A percentile compares a stretch with the other conserved stretches of the same genome.
phyloP scores from a whole-genome alignment of 1,140 invertebrate species.

The Atta cephalotes region DNA sequence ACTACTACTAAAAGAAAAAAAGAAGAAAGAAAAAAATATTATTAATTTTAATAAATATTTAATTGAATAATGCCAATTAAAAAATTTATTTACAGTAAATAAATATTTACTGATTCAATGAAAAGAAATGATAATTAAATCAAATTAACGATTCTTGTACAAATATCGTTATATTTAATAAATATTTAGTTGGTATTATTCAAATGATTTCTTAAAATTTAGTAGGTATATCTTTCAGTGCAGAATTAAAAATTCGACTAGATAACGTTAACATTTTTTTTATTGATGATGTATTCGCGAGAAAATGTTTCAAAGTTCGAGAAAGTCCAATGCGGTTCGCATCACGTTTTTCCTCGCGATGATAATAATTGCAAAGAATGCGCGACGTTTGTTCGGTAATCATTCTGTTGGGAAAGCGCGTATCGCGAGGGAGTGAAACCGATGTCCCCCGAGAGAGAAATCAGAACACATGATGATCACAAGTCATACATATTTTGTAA shows the following conservation, averaged over 20 bases:
- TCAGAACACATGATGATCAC: constrained; percentile 32
- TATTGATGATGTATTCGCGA: not conserved
- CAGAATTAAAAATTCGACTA: not conserved
- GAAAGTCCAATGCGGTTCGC: not conserved
- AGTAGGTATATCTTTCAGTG: too few relatives aligned
- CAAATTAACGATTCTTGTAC: too few relatives aligned
- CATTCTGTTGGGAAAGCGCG: constrained; percentile 37
- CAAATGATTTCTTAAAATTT: too few relatives aligned
- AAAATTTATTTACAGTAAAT: too few relatives aligned
- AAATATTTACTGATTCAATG: too few relatives aligned
- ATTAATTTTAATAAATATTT: too few relatives aligned
- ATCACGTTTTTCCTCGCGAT: not conserved
- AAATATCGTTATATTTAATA: too few relatives aligned
- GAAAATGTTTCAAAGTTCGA: not conserved
- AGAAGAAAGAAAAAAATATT: too few relatives aligned
- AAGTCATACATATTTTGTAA: constrained; percentile 20
- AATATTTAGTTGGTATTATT: too few relatives aligned
- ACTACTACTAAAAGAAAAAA: too few relatives aligned
- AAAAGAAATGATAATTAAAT: too few relatives aligned
- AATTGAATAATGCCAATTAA: too few relatives aligned
- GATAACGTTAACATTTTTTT: not conserved
- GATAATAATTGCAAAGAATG: constrained; percentile 15
- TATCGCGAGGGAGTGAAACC: constrained; percentile 39
- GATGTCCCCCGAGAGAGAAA: constrained; percentile 48
- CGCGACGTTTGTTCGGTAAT: constrained; percentile 31